phyloP scores from a whole-genome alignment of 2,888 invertebrate species.

The Augiades crinisus region DNA sequence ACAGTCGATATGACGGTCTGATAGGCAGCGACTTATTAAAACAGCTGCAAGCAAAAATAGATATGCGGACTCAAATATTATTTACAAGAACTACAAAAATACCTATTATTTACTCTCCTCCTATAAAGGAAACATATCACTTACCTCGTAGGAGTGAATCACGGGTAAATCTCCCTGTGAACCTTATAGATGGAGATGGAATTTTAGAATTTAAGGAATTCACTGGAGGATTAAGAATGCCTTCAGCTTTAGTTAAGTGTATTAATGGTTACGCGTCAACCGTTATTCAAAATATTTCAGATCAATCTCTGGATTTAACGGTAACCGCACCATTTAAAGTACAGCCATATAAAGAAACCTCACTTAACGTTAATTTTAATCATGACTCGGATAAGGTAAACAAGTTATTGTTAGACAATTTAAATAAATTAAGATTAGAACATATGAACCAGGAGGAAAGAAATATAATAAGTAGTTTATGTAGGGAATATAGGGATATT shows the following conservation, averaged over 20 bases:
- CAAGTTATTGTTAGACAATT: background rate
- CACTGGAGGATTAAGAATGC: constrained; percentile 26
- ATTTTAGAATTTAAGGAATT: constrained; percentile 25
- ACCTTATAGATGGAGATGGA: constrained; percentile 15
- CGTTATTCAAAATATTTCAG: constrained; percentile 25
- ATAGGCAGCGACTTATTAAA: constrained; percentile 31
- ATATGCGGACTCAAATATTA: background rate
- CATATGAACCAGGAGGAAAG: constrained; percentile 40
- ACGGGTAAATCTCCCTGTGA: constrained; percentile 14
- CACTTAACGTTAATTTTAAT: too few species aligned
- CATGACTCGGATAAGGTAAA: constrained; percentile 2
- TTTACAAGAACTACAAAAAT: background rate
- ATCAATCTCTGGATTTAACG: constrained; percentile 5
- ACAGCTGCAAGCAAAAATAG: constrained; percentile 20
- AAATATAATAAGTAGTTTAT: constrained; percentile 31
- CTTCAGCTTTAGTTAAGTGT: constrained; percentile 25
- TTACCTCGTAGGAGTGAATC: constrained; percentile 23
- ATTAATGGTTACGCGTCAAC: constrained; percentile 24
- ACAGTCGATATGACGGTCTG: constrained; percentile 28
- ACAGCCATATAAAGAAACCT: too few species aligned
- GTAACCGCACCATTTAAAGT: too few species aligned
- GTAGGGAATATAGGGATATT: constrained; percentile 5
- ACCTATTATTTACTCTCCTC: too few species aligned
- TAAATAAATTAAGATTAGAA: constrained; percentile 24
- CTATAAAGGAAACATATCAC: too few species aligned